Evolutionary conservation across 2,888 invertebrate genomes (phyloP).

Genomic region (Ptilodon capucinus): DNA sequence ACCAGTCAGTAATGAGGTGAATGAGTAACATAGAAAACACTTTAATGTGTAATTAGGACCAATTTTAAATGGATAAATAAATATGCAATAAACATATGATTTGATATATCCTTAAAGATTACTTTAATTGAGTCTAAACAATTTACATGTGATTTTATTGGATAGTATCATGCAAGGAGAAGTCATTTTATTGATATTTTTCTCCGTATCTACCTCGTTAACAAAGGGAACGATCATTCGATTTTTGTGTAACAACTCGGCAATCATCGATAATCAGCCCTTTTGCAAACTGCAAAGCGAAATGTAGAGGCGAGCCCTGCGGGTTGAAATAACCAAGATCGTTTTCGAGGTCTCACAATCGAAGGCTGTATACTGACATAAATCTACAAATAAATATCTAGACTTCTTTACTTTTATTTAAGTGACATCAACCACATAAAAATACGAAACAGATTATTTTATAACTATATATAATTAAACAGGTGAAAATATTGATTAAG

Average conservation of each 20-base stretch:
- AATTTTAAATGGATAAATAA: neutral
- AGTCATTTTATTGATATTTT: neutral
- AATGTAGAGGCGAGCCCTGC: conserved; percentile 31
- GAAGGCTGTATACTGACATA: neutral
- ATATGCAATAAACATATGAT: neutral
- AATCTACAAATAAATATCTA: too few relatives aligned
- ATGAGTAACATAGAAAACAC: neutral
- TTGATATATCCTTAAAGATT: neutral
- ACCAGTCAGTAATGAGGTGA: neutral
- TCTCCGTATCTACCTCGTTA: conserved; percentile 8
- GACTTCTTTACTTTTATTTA: too few relatives aligned
- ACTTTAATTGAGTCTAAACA: neutral
- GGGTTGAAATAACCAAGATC: conserved; percentile 33
- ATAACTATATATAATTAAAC: too few relatives aligned
- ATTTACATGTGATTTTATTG: neutral
- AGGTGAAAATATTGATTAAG: too few relatives aligned
- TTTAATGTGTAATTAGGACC: neutral
- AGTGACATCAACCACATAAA: too few relatives aligned
- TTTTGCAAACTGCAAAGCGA: conserved; percentile 33
- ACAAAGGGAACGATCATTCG: conserved; percentile 21
- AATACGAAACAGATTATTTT: too few relatives aligned
- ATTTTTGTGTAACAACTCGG: conserved; percentile 30
- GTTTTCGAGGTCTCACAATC: conserved; percentile 18
- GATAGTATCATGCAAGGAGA: neutral
- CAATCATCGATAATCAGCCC: conserved; percentile 37